Conservation (phyloP, 2,113 vertebrate species). For the Toxotes jaculatrix region DNA sequence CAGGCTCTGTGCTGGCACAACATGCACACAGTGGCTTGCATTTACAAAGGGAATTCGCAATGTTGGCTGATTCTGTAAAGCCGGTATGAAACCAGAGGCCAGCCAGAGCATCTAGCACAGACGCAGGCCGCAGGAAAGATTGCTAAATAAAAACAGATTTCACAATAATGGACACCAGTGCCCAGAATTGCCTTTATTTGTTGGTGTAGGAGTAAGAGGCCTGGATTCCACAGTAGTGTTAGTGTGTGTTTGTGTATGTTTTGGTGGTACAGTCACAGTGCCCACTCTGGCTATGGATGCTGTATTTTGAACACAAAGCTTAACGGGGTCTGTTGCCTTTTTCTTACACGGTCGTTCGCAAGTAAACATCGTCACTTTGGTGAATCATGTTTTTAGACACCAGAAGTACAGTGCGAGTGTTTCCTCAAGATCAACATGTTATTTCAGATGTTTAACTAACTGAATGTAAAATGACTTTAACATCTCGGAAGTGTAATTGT, state of each 20-base stretch:
- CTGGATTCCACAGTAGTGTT: conserved; percentile 43
- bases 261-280: conserved; percentile 57
- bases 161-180: conserved; percentile 5
- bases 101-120: conserved; percentile 28
- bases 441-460: conserved; percentile 74
- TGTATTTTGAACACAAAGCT: conserved; percentile 65
- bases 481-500: conserved; percentile 73
- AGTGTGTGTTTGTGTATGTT: conserved; percentile 65
- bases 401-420: conserved; percentile 53
- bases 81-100: conserved; percentile 18
- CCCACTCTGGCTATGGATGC: conserved; percentile 48
- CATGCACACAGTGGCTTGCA: conserved; percentile 24
- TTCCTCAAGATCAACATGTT: conserved; percentile 64
- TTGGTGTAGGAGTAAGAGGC: conserved; percentile 37
- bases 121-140: conserved; percentile 17
- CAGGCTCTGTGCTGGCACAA: conserved; percentile 10
- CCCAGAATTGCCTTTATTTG: conserved; percentile 55
- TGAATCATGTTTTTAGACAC: conserved; percentile 62
- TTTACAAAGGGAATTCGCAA: conserved; percentile 59
- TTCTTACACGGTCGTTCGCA: conserved; percentile 46
- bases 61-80: conserved; percentile 17
- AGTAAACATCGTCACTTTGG: conserved; percentile 65
- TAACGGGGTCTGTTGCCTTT: conserved; percentile 62
- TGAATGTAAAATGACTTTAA: conserved; percentile 79
- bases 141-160: conserved; percentile 14